Percentiles rank a stretch among this genome's conserved stretches.
These are phyloP conservation scores for Corydoras sp. DNA, from an alignment of 2,113 vertebrate species.

Conservation along the genomic window DNA sequence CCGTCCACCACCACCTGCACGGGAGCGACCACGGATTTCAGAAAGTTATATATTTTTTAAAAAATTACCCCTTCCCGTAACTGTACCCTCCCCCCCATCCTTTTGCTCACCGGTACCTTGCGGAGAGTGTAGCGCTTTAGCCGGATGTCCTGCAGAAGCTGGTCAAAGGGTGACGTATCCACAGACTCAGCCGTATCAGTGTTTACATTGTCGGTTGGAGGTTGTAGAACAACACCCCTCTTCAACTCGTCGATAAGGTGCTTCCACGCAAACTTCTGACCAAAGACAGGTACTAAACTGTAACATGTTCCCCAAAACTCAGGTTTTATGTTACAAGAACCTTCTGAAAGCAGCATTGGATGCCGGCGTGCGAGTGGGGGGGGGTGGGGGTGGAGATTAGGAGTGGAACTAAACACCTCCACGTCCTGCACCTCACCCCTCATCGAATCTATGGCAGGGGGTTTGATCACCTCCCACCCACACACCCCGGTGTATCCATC, in stretches of 20 bases:
- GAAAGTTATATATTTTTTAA: neutral
- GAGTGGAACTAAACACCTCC: no score
- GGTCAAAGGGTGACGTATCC: constrained; percentile 45
- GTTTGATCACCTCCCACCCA: no score
- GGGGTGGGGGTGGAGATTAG: no score
- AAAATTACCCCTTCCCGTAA: neutral
- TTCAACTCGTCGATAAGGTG: constrained; percentile 53
- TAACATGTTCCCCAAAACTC: neutral
- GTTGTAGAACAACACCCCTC: constrained; percentile 51
- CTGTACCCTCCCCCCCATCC: neutral
- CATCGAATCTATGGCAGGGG: no score
- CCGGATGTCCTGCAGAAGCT: constrained; percentile 61
- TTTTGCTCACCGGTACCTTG: constrained; percentile 53
- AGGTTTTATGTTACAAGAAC: neutral
- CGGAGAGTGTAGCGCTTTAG: constrained; percentile 56
- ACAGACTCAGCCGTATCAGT: fast-evolving
- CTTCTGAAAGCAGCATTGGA: neutral
- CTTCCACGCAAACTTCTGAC: constrained; percentile 47
- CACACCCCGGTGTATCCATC: neutral
- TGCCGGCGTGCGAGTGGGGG: no score
- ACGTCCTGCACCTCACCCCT: no score
- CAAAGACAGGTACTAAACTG: neutral
- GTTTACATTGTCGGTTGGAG: neutral
- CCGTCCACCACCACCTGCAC: neutral
- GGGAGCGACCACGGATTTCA: neutral